Conservation (phyloP, 2,113 vertebrate species). For the Oncorhynchus masou region DNA sequence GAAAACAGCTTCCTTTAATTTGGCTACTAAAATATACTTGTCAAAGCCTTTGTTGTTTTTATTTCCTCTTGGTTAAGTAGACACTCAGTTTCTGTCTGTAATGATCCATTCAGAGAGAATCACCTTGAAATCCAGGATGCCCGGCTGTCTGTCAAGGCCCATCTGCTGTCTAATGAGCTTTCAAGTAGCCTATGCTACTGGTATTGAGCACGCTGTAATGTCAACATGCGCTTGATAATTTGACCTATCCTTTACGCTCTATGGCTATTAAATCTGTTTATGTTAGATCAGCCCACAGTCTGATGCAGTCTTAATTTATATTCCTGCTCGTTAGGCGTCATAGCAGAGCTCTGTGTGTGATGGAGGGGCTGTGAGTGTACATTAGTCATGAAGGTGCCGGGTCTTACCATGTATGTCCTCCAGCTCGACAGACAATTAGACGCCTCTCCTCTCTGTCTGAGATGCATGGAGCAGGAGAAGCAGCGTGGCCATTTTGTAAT, state of each 20-base stretch:
- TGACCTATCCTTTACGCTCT: neutral
- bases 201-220: neutral
- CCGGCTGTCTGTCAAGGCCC: neutral
- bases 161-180: neutral
- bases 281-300: conserved; percentile 5
- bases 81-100: too few relatives aligned
- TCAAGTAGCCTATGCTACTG: neutral
- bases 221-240: conserved; percentile 1
- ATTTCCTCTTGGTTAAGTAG: too few relatives aligned
- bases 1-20: too few relatives aligned
- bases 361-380: conserved; percentile 1
- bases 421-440: conserved; percentile 34
- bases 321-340: neutral
- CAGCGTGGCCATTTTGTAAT: conserved; percentile 24
- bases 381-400: conserved; percentile 17
- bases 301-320: conserved; percentile 14
- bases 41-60: too few relatives aligned
- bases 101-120: neutral
- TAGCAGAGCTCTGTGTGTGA: neutral
- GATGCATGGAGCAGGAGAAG: conserved; percentile 11
- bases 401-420: conserved; percentile 1
- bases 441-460: neutral
- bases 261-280: conserved; percentile 20
- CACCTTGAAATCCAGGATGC: neutral
- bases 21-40: too few relatives aligned